Evolutionary conservation across 2,113 vertebrate genomes (phyloP).

Genomic region (Pantherophis guttatus): DNA sequence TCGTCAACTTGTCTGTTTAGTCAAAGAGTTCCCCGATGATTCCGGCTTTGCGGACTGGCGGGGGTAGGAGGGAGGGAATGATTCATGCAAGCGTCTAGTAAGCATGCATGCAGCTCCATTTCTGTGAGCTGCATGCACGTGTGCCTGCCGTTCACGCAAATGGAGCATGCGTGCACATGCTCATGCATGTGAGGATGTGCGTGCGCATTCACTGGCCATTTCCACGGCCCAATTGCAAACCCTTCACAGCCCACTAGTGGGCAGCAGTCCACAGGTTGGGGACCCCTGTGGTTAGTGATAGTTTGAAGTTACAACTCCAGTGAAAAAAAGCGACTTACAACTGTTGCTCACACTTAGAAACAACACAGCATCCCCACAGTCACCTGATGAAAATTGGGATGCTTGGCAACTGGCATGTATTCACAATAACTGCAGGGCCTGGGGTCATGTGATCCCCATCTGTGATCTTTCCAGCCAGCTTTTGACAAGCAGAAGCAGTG

Average conservation of each 20-base stretch:
- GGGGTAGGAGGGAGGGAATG: too few relatives aligned
- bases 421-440: neutral
- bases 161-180: neutral
- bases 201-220: too few relatives aligned
- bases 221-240: neutral
- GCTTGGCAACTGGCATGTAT: neutral
- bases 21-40: too few relatives aligned
- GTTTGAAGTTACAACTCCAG: neutral
- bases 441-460: neutral
- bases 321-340: neutral
- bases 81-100: neutral
- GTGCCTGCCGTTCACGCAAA: neutral
- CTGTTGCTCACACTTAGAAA: neutral
- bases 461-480: neutral
- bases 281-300: neutral
- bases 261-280: too few relatives aligned
- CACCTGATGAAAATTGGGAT: neutral
- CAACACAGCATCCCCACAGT: neutral
- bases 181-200: too few relatives aligned
- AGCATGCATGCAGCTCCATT: neutral
- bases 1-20: neutral
- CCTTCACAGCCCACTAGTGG: too few relatives aligned
- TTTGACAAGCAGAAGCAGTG: neutral
- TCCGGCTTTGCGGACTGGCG: too few relatives aligned
- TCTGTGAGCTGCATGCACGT: neutral